A percentile compares a stretch with the other conserved stretches of the same genome.
Evolutionary conservation across 2,113 vertebrate species (phyloP).

Genomic region (Willisornis vidua): DNA sequence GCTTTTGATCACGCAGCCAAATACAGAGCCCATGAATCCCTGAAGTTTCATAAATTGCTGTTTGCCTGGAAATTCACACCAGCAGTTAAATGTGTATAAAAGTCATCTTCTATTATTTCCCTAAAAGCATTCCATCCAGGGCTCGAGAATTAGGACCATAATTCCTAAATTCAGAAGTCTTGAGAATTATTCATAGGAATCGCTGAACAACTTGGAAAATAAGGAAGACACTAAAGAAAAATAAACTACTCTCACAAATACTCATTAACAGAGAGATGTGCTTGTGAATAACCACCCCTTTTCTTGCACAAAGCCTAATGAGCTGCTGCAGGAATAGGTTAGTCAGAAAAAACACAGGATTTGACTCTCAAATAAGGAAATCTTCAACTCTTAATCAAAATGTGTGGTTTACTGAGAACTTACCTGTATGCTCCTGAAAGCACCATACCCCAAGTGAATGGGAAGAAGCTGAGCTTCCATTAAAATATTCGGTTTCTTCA

Average conservation of each 20-base stretch:
- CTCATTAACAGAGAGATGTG: neutral
- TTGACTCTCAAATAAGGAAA: neutral
- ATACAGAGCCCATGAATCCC: neutral
- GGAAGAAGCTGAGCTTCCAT: neutral
- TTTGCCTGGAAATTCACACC: neutral
- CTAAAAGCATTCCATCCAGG: neutral
- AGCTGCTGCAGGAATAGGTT: neutral
- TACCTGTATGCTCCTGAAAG: neutral
- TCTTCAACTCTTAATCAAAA: neutral
- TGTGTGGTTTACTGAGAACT: neutral
- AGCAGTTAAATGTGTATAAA: neutral
- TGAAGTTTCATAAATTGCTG: neutral
- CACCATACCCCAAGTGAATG: fast-evolving
- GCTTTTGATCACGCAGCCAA: neutral
- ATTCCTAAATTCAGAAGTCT: neutral
- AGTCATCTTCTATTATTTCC: neutral
- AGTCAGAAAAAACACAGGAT: neutral
- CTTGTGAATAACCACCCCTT: neutral
- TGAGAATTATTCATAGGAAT: neutral
- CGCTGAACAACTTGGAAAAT: neutral
- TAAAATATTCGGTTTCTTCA: neutral
- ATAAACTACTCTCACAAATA: neutral
- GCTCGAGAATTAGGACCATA: neutral
- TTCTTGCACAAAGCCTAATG: neutral
- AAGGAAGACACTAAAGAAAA: neutral